phyloP scores from a whole-genome alignment of 2,797 vertebrate genomes.

The Anguilla anguilla region DNA sequence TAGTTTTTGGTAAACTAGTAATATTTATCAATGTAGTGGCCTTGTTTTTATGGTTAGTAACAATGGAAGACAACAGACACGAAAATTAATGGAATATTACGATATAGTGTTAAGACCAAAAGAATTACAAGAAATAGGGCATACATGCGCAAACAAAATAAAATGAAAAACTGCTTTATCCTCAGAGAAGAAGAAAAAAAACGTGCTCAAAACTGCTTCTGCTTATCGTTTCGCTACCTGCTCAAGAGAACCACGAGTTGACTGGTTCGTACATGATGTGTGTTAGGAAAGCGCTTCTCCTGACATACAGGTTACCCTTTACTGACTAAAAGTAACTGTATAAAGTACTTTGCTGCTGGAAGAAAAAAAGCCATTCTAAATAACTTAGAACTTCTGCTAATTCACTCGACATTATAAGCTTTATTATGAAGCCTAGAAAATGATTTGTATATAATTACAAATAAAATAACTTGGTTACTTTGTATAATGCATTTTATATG shows the following conservation, averaged over 20 bases:
- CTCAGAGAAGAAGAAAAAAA: conserved; percentile 43
- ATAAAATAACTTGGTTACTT: conserved; percentile 73
- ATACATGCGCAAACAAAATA: conserved; percentile 61
- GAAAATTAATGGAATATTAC: conserved; percentile 76
- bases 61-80: conserved; percentile 85
- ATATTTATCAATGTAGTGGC: conserved; percentile 63
- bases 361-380: conserved; percentile 73
- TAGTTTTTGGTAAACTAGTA: conserved; percentile 58
- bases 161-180: conserved; percentile 66
- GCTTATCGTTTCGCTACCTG: conserved; percentile 74
- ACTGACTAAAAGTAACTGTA: conserved; percentile 66
- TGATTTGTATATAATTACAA: conserved; percentile 80
- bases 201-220: conserved; percentile 63
- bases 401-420: conserved; percentile 79
- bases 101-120: conserved; percentile 69
- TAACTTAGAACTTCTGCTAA: conserved; percentile 75
- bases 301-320: conserved; percentile 74
- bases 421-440: conserved; percentile 83
- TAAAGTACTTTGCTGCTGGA: conserved; percentile 72
- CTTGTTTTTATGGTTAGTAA: conserved; percentile 68
- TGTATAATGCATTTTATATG: conserved; percentile 58
- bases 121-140: conserved; percentile 55
- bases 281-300: conserved; percentile 72
- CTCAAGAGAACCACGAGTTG: conserved; percentile 61
- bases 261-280: conserved; percentile 68